phyloP scores from a whole-genome alignment of 1,140 invertebrate genomes.

The Apis florea region DNA sequence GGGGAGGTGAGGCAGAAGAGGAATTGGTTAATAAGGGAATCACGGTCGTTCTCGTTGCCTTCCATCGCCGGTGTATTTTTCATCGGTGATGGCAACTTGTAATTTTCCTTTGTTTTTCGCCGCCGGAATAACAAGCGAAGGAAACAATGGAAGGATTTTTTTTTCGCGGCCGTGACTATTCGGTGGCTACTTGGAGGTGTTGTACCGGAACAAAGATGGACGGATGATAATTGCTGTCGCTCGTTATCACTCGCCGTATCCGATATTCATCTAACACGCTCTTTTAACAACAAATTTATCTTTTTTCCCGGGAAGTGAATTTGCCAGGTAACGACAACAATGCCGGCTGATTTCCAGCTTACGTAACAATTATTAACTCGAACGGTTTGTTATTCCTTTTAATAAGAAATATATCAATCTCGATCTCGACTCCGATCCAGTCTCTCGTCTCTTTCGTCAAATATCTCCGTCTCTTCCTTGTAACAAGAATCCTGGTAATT shows the following conservation, averaged over 20 bases:
- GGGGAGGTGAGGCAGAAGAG: background rate
- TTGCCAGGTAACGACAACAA: background rate
- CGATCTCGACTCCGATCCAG: background rate
- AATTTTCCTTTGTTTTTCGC: background rate
- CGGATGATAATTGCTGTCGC: background rate
- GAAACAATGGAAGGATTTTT: background rate
- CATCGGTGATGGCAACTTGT: background rate
- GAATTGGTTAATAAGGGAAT: background rate
- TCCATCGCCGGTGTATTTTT: background rate
- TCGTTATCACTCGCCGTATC: background rate
- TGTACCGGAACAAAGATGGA: no score
- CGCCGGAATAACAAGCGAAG: background rate
- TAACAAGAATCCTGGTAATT: no score
- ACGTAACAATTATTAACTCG: background rate
- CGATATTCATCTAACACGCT: background rate
- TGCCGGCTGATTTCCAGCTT: background rate
- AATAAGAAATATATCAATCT: background rate
- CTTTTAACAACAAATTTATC: background rate
- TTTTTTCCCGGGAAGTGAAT: background rate
- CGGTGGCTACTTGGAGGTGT: background rate
- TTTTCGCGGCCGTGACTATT: no score
- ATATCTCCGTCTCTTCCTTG: no score
- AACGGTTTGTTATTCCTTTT: background rate
- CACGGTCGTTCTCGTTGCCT: background rate
- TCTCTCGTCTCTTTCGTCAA: no score